Percentiles rank a stretch among this genome's conserved stretches.
Conservation (phyloP, 2,888 invertebrate species). For the Stenoptilia bipunctidactyla region DNA sequence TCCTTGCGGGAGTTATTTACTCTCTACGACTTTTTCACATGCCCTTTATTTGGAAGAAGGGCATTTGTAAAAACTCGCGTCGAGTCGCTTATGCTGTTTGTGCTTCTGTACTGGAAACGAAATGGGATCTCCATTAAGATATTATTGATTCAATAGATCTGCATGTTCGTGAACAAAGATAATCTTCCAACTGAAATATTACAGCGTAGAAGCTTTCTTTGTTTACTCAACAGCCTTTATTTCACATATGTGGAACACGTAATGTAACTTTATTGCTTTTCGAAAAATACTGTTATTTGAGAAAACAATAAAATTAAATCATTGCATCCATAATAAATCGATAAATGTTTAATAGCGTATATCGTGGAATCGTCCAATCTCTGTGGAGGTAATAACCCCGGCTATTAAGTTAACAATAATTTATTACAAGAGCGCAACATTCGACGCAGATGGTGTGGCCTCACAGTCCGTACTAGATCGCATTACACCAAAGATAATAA, state of each 20-base stretch:
- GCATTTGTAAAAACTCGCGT: constrained; percentile 28
- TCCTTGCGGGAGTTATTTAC: constrained; percentile 70
- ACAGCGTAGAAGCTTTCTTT: too few species aligned
- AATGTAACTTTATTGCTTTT: too few species aligned
- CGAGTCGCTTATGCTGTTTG: constrained; percentile 1
- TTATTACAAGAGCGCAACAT: constrained; percentile 17
- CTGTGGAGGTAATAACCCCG: constrained; percentile 20
- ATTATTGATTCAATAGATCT: constrained; percentile 1
- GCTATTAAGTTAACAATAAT: constrained; percentile 29
- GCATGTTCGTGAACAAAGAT: not conserved
- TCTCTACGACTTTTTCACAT: constrained; percentile 61
- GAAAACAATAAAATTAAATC: not conserved
- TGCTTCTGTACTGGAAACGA: not conserved
- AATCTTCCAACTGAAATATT: not conserved
- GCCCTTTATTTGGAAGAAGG: constrained; percentile 43
- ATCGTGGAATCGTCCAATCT: constrained; percentile 19
- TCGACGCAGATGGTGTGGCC: constrained; percentile 16
- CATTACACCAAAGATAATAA: too few species aligned
- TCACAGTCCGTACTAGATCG: constrained; percentile 13
- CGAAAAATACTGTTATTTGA: too few species aligned
- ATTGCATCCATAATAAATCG: constrained; percentile 31
- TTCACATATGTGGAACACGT: too few species aligned
- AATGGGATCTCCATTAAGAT: not conserved
- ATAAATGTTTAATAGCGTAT: constrained; percentile 29
- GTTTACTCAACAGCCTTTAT: too few species aligned